Evolutionary conservation across 2,888 invertebrate genomes (phyloP), one percentile per base, ranked within the genome.

Genomic region (Cryptophagus acutangulus): DNA sequence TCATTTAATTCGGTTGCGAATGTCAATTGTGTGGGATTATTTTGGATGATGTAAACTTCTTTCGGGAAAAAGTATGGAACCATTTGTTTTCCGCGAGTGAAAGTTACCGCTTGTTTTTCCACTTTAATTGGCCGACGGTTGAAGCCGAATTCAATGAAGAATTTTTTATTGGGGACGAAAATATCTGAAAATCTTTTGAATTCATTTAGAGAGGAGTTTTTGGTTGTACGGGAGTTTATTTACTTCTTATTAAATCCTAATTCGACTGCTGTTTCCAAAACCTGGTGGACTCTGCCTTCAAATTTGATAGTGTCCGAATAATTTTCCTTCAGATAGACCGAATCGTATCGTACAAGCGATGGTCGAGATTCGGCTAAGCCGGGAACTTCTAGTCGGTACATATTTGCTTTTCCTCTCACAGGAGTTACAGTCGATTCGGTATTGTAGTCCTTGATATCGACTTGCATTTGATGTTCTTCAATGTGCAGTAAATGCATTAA

Each of bases 331-430:
- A 31, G 2, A 15, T 15, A 57, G 12, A 67, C 58, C 12, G 50
- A 46, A 46, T 69, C 67, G 33, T 59, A 54, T 28, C 49, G 48
- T 8, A 66, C 35, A 17, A 67, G 41, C 10, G 66, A 67, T 1
- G 69, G 69, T 17, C 67, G 53, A 13, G 61, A 57, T 53, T 69
- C 69, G 2, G 63, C 61, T 18, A 69, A 47, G 13, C 63, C 65
- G 18, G 67, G 63, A 14, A n/a, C n/a, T n/a, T n/a, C n/a, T n/a
- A n/a, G n/a, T n/a, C n/a, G n/a, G n/a, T n/a, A n/a, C n/a, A n/a
- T n/a, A n/a, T n/a, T n/a, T n/a, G n/a, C n/a, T n/a, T n/a, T n/a
- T n/a, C n/a, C n/a, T n/a, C n/a, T n/a, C n/a, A n/a, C n/a, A n/a
- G n/a, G n/a, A n/a, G n/a, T n/a, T n/a, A 26, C 12, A 3, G 4